Evolutionary conservation across 2,113 vertebrate species (phyloP).

Genomic region (Atrichornis clamosus): DNA sequence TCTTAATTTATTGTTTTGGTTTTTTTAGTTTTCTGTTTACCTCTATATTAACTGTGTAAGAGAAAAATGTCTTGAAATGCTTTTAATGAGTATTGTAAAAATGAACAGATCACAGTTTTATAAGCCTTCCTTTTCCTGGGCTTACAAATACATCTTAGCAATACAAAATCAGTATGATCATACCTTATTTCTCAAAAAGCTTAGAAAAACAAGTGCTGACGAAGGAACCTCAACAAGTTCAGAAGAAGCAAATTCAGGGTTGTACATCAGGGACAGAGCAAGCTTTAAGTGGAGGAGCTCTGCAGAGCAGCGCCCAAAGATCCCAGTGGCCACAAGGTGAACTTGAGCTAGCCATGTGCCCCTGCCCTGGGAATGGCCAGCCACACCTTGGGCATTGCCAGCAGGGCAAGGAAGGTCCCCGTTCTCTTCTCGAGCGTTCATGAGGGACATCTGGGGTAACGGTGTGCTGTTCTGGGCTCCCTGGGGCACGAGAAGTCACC

Average conservation of each 20-base stretch:
- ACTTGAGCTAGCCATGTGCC: accelerated
- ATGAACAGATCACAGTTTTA: conserved; percentile 12
- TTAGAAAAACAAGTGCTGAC: conserved; percentile 9
- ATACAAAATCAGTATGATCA: neutral
- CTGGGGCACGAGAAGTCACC: neutral
- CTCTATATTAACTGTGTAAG: neutral
- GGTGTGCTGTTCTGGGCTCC: accelerated
- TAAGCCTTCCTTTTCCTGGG: neutral
- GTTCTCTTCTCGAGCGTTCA: neutral
- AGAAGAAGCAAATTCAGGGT: neutral
- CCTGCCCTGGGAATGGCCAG: neutral
- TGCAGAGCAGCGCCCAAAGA: accelerated
- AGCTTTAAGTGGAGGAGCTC: neutral
- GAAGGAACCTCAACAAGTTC: neutral
- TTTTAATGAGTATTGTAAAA: conserved; percentile 19
- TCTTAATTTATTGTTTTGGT: neutral
- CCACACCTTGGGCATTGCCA: neutral
- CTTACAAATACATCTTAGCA: neutral
- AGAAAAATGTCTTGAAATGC: neutral
- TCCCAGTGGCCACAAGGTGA: neutral
- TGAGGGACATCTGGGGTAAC: neutral
- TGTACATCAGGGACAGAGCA: neutral
- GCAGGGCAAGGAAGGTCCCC: neutral
- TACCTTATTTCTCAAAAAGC: neutral
- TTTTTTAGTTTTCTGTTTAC: neutral